Evolutionary conservation across 1,140 invertebrate species (phyloP), one percentile per base, ranked within the genome.

Genomic region (Macrobrachium nipponense): DNA sequence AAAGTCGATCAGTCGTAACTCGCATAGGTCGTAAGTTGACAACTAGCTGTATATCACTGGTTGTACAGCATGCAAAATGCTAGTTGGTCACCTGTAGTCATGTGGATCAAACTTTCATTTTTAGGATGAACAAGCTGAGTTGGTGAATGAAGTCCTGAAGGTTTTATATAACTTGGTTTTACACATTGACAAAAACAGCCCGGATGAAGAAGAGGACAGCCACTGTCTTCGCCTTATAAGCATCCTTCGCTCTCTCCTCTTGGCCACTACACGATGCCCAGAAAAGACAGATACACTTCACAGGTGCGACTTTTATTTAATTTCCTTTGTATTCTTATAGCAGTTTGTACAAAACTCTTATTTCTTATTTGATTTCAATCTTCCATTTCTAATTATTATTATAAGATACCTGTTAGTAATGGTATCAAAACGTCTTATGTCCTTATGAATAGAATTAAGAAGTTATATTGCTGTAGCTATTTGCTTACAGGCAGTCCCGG

Each of bases 121-220:
- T 18, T 89, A 90, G 64, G 92, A 95, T 92, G 93, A 95, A 64
- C 90, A 96, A 90, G 93, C 94, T 62, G 94, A 94, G 79, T 92
- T 97, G 64, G 92, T 93, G 43, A 95, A 94, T 91, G 97, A 98
- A 92, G 94, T 97, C 88, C 92, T 98, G 11, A 98, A 98, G 92
- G 94, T 95, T 17, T 92, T 98, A 83, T 99, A 98, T 90, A 98
- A 98, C 91, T 91, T 98, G 80, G 95, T 94, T n/a, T 92, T 95
- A 27, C 91, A 44, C 51, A 87, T 89, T 64, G 72, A 82, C 60
- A 77, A 78, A n/a, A 90, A 92, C 51, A 89, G 90, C 20, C 92
- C 92, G 84, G 93, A 90, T 86, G 88, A 95, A 90, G 94, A 95
- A 89, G 94, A 96, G 89, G 93, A 96, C 89, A 93, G 94, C 1